phyloP scores from a whole-genome alignment of 1,140 invertebrate species.

The Phymorhynchus buccinoides region DNA sequence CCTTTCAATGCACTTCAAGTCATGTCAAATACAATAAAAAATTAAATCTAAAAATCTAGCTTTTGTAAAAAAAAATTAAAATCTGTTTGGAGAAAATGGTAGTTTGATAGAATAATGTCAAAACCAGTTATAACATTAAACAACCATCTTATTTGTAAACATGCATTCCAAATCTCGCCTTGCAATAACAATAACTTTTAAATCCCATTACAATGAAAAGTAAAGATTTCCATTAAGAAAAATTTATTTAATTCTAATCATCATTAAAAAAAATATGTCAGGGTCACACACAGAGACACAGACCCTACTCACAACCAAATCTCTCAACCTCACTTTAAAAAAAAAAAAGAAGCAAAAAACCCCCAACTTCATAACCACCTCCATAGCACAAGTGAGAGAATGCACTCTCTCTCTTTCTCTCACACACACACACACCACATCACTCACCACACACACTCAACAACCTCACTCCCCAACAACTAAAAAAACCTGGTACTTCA shows the following conservation, averaged over 20 bases:
- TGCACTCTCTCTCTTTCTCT: too few species aligned
- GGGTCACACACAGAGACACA: background rate
- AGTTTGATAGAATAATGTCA: background rate
- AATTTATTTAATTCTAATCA: background rate
- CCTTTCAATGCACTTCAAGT: too few species aligned
- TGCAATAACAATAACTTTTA: too few species aligned
- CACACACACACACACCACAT: too few species aligned
- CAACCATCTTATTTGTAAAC: too few species aligned
- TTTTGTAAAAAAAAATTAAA: background rate
- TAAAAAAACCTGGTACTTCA: too few species aligned
- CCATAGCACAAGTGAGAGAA: constrained; percentile 25
- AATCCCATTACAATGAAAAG: background rate
- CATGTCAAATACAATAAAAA: too few species aligned
- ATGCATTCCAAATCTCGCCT: too few species aligned
- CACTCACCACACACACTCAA: too few species aligned
- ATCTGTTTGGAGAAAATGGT: background rate
- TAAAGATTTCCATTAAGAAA: background rate
- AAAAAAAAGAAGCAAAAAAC: too few species aligned
- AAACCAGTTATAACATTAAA: too few species aligned
- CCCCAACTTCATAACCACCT: background rate
- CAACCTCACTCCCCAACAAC: background rate
- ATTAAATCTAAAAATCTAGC: background rate
- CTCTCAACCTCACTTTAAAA: background rate
- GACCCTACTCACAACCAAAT: background rate
- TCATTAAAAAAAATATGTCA: background rate